A percentile compares a stretch with the other conserved stretches of the same genome.
Conservation (phyloP, 2,113 vertebrate species). For the Equus quagga region DNA sequence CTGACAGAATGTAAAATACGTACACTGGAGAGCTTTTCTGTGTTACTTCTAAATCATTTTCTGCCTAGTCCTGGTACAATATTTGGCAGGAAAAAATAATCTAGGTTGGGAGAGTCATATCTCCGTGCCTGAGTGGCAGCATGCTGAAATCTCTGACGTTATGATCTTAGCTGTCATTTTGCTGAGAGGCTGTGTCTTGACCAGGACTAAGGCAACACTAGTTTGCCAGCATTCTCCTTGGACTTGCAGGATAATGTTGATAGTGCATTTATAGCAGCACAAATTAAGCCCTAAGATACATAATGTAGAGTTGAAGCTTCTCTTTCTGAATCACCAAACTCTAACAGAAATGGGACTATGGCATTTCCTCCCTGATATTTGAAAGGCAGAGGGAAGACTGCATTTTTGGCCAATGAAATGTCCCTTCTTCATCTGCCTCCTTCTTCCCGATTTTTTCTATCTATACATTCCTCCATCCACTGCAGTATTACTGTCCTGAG, state of each 20-base stretch:
- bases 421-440: accelerated
- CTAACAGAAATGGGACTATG: not conserved
- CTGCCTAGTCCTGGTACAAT: accelerated
- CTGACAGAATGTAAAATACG: not conserved
- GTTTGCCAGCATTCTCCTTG: not conserved
- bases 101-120: accelerated
- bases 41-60: not conserved
- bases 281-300: accelerated
- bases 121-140: accelerated
- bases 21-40: accelerated
- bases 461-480: accelerated
- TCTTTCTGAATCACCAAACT: accelerated
- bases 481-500: accelerated
- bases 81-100: not conserved
- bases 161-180: accelerated
- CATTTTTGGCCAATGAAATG: accelerated
- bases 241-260: accelerated
- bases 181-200: accelerated
- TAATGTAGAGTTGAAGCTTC: accelerated
- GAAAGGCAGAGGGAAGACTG: not conserved
- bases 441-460: accelerated
- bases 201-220: accelerated
- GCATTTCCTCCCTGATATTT: accelerated
- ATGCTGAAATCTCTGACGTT: accelerated
- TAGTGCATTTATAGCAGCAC: accelerated